Evolutionary conservation across 2,888 invertebrate species (phyloP).

Genomic region (Melanostoma mellinum): DNA sequence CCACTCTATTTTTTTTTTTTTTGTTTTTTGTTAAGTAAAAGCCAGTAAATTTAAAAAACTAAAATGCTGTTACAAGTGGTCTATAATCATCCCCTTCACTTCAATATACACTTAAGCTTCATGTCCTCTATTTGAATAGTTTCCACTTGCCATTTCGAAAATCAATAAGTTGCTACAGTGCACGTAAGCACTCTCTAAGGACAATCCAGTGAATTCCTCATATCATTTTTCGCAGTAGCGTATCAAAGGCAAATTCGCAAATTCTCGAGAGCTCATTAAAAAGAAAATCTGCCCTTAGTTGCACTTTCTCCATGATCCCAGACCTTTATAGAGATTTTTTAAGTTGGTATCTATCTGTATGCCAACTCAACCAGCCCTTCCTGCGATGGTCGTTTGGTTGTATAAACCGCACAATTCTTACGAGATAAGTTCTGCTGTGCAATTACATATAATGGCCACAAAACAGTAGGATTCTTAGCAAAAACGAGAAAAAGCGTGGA

Average conservation of each 20-base stretch:
- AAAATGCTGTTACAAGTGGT: background rate
- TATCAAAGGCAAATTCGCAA: constrained; percentile 22
- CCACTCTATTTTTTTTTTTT: too few species aligned
- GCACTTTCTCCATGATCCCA: background rate
- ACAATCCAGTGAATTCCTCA: constrained; percentile 21
- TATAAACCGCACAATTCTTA: constrained; percentile 42
- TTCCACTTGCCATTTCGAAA: constrained; percentile 2
- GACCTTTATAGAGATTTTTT: background rate
- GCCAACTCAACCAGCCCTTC: constrained; percentile 29
- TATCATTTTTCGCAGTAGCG: constrained; percentile 1
- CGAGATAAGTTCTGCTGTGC: constrained; percentile 40
- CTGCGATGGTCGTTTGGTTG: constrained; percentile 39
- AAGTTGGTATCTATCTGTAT: constrained; percentile 23
- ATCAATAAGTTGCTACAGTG: constrained; percentile 21
- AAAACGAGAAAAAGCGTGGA: background rate
- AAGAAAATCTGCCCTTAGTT: constrained; percentile 5
- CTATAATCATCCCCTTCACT: constrained; percentile 20
- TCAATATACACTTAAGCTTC: constrained; percentile 11
- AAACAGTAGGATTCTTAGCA: background rate
- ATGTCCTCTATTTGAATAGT: constrained; percentile 14
- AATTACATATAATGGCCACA: constrained; percentile 54
- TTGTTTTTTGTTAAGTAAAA: too few species aligned
- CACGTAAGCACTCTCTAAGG: constrained; percentile 23
- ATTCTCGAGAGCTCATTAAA: constrained; percentile 64
- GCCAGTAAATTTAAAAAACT: too few species aligned